Evolutionary conservation across 2,888 invertebrate genomes (phyloP).

Genomic region (Urechis unicinctus): DNA sequence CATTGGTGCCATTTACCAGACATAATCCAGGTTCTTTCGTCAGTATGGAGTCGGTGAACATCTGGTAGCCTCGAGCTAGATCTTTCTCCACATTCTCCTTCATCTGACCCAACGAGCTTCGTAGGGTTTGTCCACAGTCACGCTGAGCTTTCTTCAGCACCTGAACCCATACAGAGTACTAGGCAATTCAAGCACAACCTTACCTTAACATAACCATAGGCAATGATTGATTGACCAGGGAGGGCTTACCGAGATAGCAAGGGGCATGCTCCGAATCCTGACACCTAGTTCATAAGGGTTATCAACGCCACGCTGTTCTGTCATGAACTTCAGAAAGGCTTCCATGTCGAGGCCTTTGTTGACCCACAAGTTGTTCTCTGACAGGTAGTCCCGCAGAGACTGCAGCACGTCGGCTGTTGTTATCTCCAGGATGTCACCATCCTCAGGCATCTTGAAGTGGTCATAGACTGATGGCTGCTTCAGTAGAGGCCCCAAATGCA

Average conservation of each 20-base stretch:
- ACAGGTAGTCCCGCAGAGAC: slow-evolving; percentile 27
- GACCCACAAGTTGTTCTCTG: slow-evolving; percentile 33
- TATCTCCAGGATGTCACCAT: slow-evolving; percentile 36
- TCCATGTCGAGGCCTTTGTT: slow-evolving; percentile 25
- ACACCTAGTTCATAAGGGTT: slow-evolving; percentile 37
- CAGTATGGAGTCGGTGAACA: slow-evolving; percentile 29
- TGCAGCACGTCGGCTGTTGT: slow-evolving; percentile 34
- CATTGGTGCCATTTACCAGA: slow-evolving; percentile 1
- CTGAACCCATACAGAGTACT: slow-evolving; percentile 17
- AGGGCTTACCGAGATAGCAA: slow-evolving; percentile 34
- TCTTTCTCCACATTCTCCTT: slow-evolving; percentile 26
- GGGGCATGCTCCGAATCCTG: slow-evolving; percentile 35
- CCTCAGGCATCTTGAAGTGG: slow-evolving; percentile 37
- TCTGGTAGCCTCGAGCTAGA: slow-evolving; percentile 25
- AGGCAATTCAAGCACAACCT: background rate
- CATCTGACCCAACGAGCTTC: slow-evolving; percentile 22
- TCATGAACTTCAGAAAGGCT: slow-evolving; percentile 36
- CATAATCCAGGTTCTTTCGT: slow-evolving; percentile 11
- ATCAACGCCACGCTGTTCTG: slow-evolving; percentile 25
- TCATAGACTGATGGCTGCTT: slow-evolving; percentile 35
- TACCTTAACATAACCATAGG: background rate
- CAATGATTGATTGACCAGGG: slow-evolving; percentile 21
- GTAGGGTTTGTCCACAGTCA: slow-evolving; percentile 24
- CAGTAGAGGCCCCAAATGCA: slow-evolving; percentile 41
- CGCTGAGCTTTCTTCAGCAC: slow-evolving; percentile 43